Conservation (phyloP, 64 coral and sea anemone species). For the Anthopleura sola region DNA sequence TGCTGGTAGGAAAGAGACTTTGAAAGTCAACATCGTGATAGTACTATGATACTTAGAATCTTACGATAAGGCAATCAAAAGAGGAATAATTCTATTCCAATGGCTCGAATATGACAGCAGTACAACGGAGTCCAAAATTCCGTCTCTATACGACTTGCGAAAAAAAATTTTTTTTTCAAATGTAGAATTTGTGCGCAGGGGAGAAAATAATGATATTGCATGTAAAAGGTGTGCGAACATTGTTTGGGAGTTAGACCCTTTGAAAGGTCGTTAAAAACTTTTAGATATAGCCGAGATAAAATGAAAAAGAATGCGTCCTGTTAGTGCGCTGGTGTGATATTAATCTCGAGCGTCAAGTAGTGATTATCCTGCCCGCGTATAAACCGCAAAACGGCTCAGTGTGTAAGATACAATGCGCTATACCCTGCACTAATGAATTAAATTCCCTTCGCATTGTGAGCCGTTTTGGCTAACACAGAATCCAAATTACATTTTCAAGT, state of each 20-base stretch:
- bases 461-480: not conserved
- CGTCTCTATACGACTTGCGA: not conserved
- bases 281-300: slow-evolving; percentile 9
- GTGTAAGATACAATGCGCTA: not conserved
- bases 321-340: not conserved
- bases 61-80: not conserved
- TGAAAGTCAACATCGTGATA: not conserved
- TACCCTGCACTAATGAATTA: not conserved
- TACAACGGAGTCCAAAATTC: not conserved
- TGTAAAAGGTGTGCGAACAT: not conserved
- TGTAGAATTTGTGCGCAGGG: not conserved
- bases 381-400: slow-evolving; percentile 11
- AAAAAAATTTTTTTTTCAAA: not conserved
- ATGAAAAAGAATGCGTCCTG: not conserved
- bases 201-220: not conserved
- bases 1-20: not conserved
- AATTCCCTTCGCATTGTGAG: not conserved
- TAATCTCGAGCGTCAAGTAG: slow-evolving; percentile 9
- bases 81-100: not conserved
- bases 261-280: slow-evolving; percentile 24
- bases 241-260: not conserved
- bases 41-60: not conserved
- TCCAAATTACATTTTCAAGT: not conserved
- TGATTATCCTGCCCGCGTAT: not conserved
- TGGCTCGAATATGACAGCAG: not conserved